A percentile compares a stretch with the other conserved stretches of the same genome.
phyloP scores from a whole-genome alignment of 2,797 vertebrate species.

The Diplodus sargus region DNA sequence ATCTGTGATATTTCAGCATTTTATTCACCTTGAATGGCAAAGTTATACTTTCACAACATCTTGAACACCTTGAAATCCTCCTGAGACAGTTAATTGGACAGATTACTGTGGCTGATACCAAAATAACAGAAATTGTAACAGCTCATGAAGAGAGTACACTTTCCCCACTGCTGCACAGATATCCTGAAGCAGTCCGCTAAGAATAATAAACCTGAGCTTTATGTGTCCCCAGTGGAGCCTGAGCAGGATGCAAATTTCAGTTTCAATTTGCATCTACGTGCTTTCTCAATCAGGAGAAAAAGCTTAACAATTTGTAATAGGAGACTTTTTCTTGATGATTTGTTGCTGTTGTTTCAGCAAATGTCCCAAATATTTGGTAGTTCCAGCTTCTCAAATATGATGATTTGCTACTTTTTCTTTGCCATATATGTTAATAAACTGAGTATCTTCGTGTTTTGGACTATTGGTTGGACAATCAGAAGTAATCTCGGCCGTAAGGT shows the following conservation, averaged over 20 bases:
- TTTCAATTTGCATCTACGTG: not conserved
- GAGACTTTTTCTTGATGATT: not conserved
- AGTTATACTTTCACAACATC: constrained; percentile 32
- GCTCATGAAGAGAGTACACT: constrained; percentile 45
- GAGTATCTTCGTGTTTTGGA: not conserved
- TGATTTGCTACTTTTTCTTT: not conserved
- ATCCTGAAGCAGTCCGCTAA: not conserved
- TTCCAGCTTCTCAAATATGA: not conserved
- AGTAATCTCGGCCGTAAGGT: not conserved
- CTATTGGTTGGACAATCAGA: not conserved
- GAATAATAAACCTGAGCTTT: constrained; percentile 25
- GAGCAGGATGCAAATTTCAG: constrained; percentile 19
- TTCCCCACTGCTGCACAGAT: constrained; percentile 17
- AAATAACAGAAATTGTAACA: constrained; percentile 36
- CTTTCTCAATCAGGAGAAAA: not conserved
- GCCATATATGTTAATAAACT: not conserved
- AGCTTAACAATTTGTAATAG: not conserved
- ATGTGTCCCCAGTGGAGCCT: constrained; percentile 18
- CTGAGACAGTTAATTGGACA: constrained; percentile 28
- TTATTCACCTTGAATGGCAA: constrained; percentile 34
- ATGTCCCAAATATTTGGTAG: not conserved
- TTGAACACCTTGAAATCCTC: constrained; percentile 64
- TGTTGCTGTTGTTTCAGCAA: no score
- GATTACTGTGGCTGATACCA: constrained; percentile 18
- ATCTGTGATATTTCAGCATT: constrained; percentile 30